phyloP scores from a whole-genome alignment of 2,888 invertebrate species.

The Perizoma flavofasciatum region DNA sequence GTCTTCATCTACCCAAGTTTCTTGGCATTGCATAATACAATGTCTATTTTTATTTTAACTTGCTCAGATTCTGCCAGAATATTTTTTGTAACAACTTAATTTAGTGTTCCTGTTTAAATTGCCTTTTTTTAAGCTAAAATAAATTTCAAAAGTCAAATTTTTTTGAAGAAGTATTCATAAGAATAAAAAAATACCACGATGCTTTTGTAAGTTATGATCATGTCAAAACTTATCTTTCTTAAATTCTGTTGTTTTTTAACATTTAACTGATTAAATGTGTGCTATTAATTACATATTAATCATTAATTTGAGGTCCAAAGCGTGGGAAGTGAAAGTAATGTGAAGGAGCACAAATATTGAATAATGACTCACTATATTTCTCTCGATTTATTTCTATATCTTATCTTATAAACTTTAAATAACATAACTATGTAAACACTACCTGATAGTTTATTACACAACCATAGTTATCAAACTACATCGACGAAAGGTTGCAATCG shows the following conservation, averaged over 20 bases:
- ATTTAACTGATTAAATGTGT: too few species aligned
- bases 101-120: conserved; percentile 43
- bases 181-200: conserved; percentile 31
- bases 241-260: too few species aligned
- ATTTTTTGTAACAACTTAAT: conserved; percentile 46
- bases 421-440: conserved; percentile 68
- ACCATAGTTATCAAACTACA: conserved; percentile 77
- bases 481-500: conserved; percentile 53
- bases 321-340: too few species aligned
- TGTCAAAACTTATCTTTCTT: neutral
- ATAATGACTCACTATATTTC: conserved; percentile 25
- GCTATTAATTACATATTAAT: too few species aligned
- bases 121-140: conserved; percentile 42
- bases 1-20: conserved; percentile 58
- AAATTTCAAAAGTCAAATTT: conserved; percentile 43
- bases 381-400: conserved; percentile 61
- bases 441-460: conserved; percentile 80
- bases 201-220: conserved; percentile 27
- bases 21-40: conserved; percentile 63
- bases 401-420: conserved; percentile 73
- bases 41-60: conserved; percentile 55
- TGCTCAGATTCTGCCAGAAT: conserved; percentile 41
- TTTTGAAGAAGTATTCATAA: conserved; percentile 29
- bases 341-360: too few species aligned
- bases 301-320: too few species aligned